Evolutionary conservation across 2,888 invertebrate species (phyloP), one percentile per base, ranked within the genome.

Genomic region (Conops quadrifasciatus): DNA sequence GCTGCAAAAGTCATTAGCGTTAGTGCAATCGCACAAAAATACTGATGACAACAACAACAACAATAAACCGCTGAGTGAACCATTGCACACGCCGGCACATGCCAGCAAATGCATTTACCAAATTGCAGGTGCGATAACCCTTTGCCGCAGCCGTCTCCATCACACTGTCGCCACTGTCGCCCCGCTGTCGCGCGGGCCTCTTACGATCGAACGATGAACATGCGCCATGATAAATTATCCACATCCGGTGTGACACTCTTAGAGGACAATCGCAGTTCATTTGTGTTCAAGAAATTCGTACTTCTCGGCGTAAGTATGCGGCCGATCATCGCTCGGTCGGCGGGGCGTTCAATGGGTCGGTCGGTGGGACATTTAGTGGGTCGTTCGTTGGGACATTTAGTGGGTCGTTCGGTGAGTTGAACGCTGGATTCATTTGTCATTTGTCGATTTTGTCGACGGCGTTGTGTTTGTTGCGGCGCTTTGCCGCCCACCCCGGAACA

Each of bases 81-180:
- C 28, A 1, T 28, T 13, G 53, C 21, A 15, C 26, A 15, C 26
- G 4, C 19, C 56, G 16, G 2, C 43, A 26, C 26, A 64, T 24
- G 24, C 13, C 26, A 21, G n/a, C n/a, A n/a, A 58, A 59, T 59
- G 59, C 67, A 67, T 60, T 60, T 16, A 47, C 28, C 47, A 60
- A 59, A 63, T 59, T 67, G 67, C 67, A 67, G 59, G 67, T 67
- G 67, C 45, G 67, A 51, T 53, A 53, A 56, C 53, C 30, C 36
- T 47, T 36, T 19, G 24, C n/a, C 16, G 51, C 47, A 11, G 26
- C 26, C 13, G 19, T 26, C n/a, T 45, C 21, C 30, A 49, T 16
- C 47, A 47, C 58, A 9, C 21, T 58, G 24, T 59, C n/a, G 26
- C 16, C 59, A 26, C 2, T 26, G 60, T 5, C 28, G 28, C 28